phyloP scores from a whole-genome alignment of 2,888 invertebrate species.

The Tetanocera ferruginea region DNA sequence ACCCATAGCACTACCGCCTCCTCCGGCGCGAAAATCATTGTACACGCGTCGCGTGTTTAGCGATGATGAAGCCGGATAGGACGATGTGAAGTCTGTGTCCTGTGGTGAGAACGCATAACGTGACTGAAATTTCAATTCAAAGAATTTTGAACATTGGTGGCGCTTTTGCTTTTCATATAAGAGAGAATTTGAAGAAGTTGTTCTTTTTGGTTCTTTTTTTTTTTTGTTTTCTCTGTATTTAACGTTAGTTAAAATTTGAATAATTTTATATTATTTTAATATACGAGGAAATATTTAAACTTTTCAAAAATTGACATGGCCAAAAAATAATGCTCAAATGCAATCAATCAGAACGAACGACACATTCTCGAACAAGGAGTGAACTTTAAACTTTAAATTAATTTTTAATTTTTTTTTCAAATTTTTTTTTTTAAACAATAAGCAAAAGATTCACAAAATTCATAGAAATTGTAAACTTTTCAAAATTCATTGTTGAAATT shows the following conservation, averaged over 20 bases:
- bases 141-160: conserved; percentile 63
- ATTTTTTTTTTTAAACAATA: conserved; percentile 11
- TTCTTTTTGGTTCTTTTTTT: conserved; percentile 10
- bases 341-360: conserved; percentile 29
- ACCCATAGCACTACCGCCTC: conserved; percentile 58
- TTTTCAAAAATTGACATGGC: conserved; percentile 40
- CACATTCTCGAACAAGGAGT: conserved; percentile 33
- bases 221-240: conserved; percentile 22
- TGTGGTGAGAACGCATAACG: conserved; percentile 71
- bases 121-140: conserved; percentile 69
- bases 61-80: conserved; percentile 67
- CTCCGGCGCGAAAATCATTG: conserved; percentile 65
- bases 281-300: conserved; percentile 16
- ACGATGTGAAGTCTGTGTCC: conserved; percentile 70
- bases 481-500: conserved; percentile 24
- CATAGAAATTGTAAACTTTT: conserved; percentile 38
- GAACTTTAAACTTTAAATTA: conserved; percentile 14
- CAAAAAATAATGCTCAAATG: conserved; percentile 40
- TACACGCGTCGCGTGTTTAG: conserved; percentile 65
- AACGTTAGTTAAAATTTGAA: background rate
- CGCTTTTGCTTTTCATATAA: conserved; percentile 61
- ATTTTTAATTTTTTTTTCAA: background rate
- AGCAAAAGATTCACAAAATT: conserved; percentile 36
- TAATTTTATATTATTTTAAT: conserved; percentile 18
- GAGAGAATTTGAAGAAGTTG: conserved; percentile 37